These are phyloP conservation scores for Uloborus plumipes DNA, from an alignment of 2,888 invertebrate species.

Conservation along the genomic window DNA sequence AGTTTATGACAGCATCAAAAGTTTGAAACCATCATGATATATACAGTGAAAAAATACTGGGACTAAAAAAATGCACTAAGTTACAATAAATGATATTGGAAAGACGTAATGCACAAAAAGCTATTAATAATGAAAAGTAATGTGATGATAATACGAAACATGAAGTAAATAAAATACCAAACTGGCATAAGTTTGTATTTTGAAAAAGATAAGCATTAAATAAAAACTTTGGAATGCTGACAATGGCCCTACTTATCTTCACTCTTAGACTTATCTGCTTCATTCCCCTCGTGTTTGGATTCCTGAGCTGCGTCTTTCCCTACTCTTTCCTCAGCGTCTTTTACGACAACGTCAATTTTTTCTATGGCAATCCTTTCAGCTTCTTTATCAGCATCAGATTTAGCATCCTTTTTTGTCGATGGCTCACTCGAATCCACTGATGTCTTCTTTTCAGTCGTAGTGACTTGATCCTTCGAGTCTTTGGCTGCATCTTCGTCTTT, in stretches of 20 bases:
- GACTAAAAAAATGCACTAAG: no score
- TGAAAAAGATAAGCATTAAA: no score
- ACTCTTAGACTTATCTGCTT: conserved; percentile 7
- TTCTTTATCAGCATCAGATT: conserved; percentile 23
- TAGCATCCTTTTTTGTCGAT: conserved; percentile 3
- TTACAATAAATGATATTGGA: neutral
- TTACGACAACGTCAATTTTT: conserved; percentile 38
- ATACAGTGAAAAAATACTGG: no score
- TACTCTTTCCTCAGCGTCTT: conserved; percentile 18
- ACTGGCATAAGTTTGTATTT: no score
- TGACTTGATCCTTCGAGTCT: neutral
- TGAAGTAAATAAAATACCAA: neutral
- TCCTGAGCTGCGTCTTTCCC: neutral
- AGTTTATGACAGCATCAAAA: no score
- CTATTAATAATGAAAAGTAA: neutral
- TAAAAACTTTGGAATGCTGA: no score
- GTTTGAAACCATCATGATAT: no score
- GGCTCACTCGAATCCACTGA: neutral
- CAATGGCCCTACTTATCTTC: neutral
- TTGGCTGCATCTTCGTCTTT: neutral
- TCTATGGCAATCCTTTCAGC: conserved; percentile 36
- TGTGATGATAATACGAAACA: conserved; percentile 7
- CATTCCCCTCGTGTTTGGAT: conserved; percentile 2
- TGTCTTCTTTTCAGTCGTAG: neutral
- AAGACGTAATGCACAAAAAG: neutral